Evolutionary conservation across 2,797 vertebrate genomes (phyloP).

Genomic region (Oophaga sylvatica): DNA sequence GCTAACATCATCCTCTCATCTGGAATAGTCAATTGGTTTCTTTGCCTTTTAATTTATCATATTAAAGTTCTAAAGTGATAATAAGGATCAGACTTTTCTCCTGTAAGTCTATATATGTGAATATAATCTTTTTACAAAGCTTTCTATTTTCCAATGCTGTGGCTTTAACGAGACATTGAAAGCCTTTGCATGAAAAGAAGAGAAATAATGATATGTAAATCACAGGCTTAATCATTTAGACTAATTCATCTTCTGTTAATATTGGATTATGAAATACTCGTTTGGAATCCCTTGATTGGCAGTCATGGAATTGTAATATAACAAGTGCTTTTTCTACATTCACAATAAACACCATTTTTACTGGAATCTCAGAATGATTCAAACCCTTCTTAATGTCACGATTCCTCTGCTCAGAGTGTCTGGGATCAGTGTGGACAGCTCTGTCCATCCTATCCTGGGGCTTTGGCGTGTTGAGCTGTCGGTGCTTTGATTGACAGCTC

Average conservation of each 20-base stretch:
- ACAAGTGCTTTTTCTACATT: too few species aligned
- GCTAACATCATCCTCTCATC: neutral
- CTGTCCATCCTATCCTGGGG: too few species aligned
- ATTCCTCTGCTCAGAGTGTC: too few species aligned
- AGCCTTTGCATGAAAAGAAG: neutral
- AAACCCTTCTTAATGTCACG: too few species aligned
- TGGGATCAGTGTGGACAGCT: too few species aligned
- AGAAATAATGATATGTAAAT: constrained; percentile 25
- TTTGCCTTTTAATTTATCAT: neutral
- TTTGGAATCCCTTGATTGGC: neutral
- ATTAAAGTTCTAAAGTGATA: neutral
- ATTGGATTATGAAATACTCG: constrained; percentile 9
- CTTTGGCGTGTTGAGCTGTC: too few species aligned
- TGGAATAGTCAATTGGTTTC: neutral
- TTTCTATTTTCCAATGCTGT: neutral
- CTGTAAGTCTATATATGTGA: neutral
- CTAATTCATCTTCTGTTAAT: constrained; percentile 18
- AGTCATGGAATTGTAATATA: neutral
- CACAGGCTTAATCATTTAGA: constrained; percentile 10
- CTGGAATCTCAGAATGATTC: too few species aligned
- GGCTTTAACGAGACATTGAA: neutral
- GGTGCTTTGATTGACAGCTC: too few species aligned
- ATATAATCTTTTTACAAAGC: constrained; percentile 1
- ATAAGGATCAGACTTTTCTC: constrained; percentile 18
- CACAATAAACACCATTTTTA: too few species aligned